Evolutionary conservation across 2,888 invertebrate genomes (phyloP).

Genomic region (Tineola bisselliella): DNA sequence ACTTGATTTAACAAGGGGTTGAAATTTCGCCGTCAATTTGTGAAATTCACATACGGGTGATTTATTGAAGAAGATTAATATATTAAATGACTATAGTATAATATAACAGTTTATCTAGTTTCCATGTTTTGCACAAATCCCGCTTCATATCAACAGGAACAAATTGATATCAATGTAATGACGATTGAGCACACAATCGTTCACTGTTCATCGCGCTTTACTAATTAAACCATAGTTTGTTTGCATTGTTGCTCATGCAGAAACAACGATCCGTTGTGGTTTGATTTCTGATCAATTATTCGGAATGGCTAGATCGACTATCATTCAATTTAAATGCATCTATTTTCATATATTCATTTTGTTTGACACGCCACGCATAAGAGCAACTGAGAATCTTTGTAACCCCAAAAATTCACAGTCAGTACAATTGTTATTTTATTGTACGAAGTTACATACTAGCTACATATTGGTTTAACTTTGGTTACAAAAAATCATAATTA

Average conservation of each 20-base stretch:
- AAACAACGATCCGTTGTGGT: slow-evolving; percentile 19
- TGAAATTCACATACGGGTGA: background rate
- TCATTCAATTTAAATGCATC: slow-evolving; percentile 4
- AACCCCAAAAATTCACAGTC: too few species aligned
- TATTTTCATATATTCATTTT: background rate
- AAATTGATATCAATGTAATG: slow-evolving; percentile 14
- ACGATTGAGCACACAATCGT: slow-evolving; percentile 14
- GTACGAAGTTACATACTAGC: too few species aligned
- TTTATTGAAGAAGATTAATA: background rate
- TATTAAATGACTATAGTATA: background rate
- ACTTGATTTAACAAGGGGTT: slow-evolving; percentile 6
- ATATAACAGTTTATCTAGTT: slow-evolving; percentile 3
- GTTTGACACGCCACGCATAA: too few species aligned
- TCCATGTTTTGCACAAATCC: slow-evolving; percentile 11
- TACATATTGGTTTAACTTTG: too few species aligned
- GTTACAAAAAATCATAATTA: too few species aligned
- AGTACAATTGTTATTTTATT: too few species aligned
- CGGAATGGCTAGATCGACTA: slow-evolving; percentile 13
- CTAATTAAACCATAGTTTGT: slow-evolving; percentile 22
- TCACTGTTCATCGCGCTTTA: slow-evolving; percentile 21
- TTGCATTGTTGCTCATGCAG: slow-evolving; percentile 19
- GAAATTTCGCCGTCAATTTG: background rate
- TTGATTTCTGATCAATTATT: slow-evolving; percentile 18
- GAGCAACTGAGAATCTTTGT: too few species aligned
- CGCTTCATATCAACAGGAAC: slow-evolving; percentile 9